Conservation (phyloP, 2,113 vertebrate species). For the Dryoscopus gambensis region DNA sequence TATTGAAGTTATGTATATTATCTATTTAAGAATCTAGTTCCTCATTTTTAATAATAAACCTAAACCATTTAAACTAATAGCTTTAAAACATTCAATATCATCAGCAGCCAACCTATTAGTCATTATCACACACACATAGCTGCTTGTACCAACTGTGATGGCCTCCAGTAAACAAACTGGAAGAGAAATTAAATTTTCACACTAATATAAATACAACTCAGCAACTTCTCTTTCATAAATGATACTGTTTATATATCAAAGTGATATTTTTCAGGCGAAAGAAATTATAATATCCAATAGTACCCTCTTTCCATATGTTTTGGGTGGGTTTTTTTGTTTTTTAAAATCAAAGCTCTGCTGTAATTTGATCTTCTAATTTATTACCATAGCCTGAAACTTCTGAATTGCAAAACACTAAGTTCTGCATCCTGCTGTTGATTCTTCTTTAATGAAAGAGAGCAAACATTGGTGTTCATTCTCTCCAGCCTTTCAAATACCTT, state of each 20-base stretch:
- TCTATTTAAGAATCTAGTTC: neutral
- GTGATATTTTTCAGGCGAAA: neutral
- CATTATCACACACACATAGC: neutral
- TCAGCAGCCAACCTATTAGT: neutral
- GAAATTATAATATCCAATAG: neutral
- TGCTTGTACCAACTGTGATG: neutral
- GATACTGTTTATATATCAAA: neutral
- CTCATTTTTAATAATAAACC: constrained; percentile 23
- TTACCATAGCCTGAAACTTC: neutral
- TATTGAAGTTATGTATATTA: neutral
- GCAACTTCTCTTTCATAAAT: neutral
- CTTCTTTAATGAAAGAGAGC: neutral
- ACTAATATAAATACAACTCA: neutral
- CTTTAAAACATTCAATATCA: neutral
- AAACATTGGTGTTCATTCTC: neutral
- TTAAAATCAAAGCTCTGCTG: neutral
- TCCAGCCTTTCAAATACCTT: neutral
- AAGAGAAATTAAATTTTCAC: constrained; percentile 1
- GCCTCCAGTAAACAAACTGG: constrained; percentile 20
- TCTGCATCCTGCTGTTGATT: neutral
- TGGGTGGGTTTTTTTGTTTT: neutral
- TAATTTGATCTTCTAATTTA: neutral
- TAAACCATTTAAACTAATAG: neutral
- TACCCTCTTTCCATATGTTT: neutral
- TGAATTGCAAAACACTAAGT: neutral